A percentile compares a stretch with the other conserved stretches of the same genome.
phyloP scores from a whole-genome alignment of 2,113 vertebrate species.

The Isichthys henryi region DNA sequence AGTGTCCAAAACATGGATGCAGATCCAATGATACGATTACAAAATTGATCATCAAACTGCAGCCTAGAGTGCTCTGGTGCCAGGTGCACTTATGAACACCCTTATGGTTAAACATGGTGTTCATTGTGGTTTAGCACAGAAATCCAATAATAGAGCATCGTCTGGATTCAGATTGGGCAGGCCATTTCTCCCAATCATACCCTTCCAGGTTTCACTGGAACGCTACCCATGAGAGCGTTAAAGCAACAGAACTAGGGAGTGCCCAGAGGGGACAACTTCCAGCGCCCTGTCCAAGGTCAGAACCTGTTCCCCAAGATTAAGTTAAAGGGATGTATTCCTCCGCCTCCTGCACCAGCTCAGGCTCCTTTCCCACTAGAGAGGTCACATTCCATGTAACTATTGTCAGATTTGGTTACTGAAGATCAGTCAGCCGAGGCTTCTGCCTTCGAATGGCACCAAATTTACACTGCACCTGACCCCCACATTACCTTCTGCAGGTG shows the following conservation, averaged over 20 bases:
- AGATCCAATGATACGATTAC: not conserved
- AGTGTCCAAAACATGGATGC: not conserved
- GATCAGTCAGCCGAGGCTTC: not conserved
- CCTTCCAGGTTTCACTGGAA: too few relatives aligned
- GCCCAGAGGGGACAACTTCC: not conserved
- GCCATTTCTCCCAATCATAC: too few relatives aligned
- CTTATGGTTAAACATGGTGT: too few relatives aligned
- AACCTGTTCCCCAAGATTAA: not conserved
- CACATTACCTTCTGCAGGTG: not conserved
- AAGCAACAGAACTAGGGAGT: too few relatives aligned
- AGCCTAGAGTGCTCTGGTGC: too few relatives aligned
- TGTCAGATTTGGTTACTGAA: not conserved
- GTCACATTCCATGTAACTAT: not conserved
- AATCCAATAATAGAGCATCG: too few relatives aligned
- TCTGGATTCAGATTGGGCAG: too few relatives aligned
- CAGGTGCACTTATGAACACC: too few relatives aligned
- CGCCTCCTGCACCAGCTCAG: not conserved
- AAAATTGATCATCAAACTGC: not conserved
- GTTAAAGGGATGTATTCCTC: not conserved
- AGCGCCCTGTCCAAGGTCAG: not conserved
- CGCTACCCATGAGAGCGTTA: too few relatives aligned
- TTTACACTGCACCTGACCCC: not conserved
- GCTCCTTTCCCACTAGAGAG: not conserved
- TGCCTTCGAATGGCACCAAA: not conserved
- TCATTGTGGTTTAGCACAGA: too few relatives aligned